Percentiles rank a stretch among this genome's conserved stretches.
phyloP scores from a whole-genome alignment of 2,797 vertebrate genomes.

The Dipus sagitta region DNA sequence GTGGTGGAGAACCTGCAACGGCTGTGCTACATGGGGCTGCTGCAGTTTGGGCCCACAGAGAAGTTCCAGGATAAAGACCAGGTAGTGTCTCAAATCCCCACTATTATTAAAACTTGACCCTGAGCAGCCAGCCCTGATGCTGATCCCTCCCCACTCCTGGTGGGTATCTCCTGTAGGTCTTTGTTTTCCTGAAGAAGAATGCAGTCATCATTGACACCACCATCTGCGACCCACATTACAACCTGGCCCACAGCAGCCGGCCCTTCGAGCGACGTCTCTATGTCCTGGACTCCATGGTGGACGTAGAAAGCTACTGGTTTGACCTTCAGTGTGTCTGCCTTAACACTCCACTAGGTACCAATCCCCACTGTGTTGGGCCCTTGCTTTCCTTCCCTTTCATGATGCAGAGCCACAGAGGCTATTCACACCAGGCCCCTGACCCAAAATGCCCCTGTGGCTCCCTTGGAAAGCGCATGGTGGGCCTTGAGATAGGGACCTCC shows the following conservation, averaged over 20 bases:
- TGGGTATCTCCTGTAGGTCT: slow-evolving; percentile 88
- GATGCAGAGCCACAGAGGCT: background rate
- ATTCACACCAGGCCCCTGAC: background rate
- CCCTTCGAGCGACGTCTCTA: slow-evolving; percentile 93
- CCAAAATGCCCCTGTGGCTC: background rate
- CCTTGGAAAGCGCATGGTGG: background rate
- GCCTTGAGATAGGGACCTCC: background rate
- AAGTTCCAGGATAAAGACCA: slow-evolving; percentile 98
- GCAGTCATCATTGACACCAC: slow-evolving; percentile 95
- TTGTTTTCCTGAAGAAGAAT: slow-evolving; percentile 93
- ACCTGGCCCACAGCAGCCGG: slow-evolving; percentile 91
- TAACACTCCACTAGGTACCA: slow-evolving; percentile 95
- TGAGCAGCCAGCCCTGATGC: fast-evolving
- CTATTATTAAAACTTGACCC: background rate
- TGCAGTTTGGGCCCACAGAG: slow-evolving; percentile 95
- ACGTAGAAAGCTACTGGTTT: slow-evolving; percentile 98
- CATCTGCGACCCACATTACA: slow-evolving; percentile 96
- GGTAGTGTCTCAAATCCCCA: slow-evolving; percentile 85
- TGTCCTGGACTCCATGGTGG: slow-evolving; percentile 89
- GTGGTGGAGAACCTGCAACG: slow-evolving; percentile 94
- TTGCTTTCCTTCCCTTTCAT: background rate
- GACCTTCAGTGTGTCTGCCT: slow-evolving; percentile 98
- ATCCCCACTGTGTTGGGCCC: background rate
- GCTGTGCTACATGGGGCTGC: slow-evolving; percentile 95
- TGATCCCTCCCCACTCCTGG: background rate